Percentiles rank a stretch among this genome's conserved stretches.
Evolutionary conservation across 2,797 vertebrate species (phyloP).

Genomic region (Ciconia nigra): DNA sequence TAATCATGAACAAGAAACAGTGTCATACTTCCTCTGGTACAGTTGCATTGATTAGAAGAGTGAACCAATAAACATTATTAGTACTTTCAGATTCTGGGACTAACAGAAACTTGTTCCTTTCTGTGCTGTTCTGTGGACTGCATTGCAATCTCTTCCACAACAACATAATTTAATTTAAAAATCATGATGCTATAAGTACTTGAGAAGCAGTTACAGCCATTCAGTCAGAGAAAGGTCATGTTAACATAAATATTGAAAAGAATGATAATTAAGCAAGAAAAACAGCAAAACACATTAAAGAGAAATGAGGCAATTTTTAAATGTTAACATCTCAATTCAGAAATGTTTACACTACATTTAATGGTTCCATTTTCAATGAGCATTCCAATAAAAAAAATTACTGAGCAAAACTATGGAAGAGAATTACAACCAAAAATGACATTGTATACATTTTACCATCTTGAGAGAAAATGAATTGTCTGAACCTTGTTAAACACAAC

Average conservation of each 20-base stretch:
- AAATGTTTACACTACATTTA: conserved; percentile 59
- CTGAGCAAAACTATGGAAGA: conserved; percentile 25
- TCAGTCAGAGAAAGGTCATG: conserved; percentile 74
- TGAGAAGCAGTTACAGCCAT: conserved; percentile 59
- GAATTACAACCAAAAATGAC: background rate
- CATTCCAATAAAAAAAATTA: conserved; percentile 19
- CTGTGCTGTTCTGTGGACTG: background rate
- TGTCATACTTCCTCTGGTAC: background rate
- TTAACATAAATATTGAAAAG: conserved; percentile 76
- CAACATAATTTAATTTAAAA: conserved; percentile 68
- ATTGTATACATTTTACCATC: background rate
- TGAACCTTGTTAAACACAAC: background rate
- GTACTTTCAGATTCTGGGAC: background rate
- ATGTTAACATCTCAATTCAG: conserved; percentile 69
- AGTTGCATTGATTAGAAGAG: background rate
- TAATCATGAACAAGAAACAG: background rate
- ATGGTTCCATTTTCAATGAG: conserved; percentile 57
- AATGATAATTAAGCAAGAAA: conserved; percentile 70
- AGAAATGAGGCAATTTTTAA: conserved; percentile 65
- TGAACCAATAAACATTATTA: background rate
- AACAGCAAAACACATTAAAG: conserved; percentile 70
- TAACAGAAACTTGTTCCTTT: background rate
- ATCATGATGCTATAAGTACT: conserved; percentile 54
- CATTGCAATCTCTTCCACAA: background rate
- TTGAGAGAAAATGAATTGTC: background rate